These are phyloP conservation scores for Drosophila heteroneura DNA, from an alignment of 2,888 invertebrate genomes.

Conservation along the genomic window DNA sequence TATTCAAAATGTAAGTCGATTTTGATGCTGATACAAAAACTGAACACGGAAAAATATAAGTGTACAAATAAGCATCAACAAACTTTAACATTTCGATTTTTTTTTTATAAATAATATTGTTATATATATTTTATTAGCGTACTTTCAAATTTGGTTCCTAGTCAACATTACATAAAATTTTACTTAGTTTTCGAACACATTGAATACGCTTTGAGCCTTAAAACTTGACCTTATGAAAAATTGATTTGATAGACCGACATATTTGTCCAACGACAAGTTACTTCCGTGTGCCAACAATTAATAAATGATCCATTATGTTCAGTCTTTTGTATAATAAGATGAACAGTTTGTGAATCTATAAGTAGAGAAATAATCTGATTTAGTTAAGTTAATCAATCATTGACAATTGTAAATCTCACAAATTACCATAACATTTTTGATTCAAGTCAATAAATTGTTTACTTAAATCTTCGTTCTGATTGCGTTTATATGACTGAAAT, in stretches of 20 bases:
- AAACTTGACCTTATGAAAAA: slow-evolving; percentile 39
- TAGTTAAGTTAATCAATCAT: background rate
- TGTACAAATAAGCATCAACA: background rate
- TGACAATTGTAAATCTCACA: background rate
- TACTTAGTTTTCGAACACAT: slow-evolving; percentile 59
- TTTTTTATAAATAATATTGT: slow-evolving; percentile 4
- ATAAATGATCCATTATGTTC: slow-evolving; percentile 49
- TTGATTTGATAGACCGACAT: slow-evolving; percentile 43
- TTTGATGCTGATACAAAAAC: background rate
- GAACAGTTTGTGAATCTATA: slow-evolving; percentile 51
- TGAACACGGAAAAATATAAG: background rate
- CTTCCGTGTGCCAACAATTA: slow-evolving; percentile 31
- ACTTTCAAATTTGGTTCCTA: slow-evolving; percentile 53
- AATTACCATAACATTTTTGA: slow-evolving; percentile 38
- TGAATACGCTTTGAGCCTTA: slow-evolving; percentile 49
- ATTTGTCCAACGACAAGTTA: slow-evolving; percentile 36
- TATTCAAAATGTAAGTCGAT: background rate
- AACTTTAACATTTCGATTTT: background rate
- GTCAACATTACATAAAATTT: slow-evolving; percentile 62
- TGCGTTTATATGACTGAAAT: slow-evolving; percentile 1
- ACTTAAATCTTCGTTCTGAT: slow-evolving; percentile 15
- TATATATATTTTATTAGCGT: slow-evolving; percentile 41
- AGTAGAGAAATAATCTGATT: background rate
- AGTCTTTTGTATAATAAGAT: slow-evolving; percentile 53
- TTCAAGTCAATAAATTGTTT: slow-evolving; percentile 2